Percentiles rank a stretch among this genome's conserved stretches.
Conservation (phyloP, 2,797 vertebrate genomes). For the Rhinoraja longicauda region DNA sequence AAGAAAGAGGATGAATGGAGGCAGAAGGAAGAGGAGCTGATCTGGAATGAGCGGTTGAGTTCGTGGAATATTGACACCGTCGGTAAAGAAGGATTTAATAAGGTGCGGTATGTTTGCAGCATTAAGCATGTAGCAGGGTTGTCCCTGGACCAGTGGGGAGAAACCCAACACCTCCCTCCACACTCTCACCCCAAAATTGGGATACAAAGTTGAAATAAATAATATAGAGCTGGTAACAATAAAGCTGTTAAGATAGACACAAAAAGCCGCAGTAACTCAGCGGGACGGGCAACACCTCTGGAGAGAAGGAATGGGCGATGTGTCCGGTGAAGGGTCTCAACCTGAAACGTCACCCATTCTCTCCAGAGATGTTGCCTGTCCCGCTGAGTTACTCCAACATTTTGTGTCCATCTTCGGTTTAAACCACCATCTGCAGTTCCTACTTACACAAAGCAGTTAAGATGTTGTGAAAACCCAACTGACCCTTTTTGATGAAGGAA, state of each 20-base stretch:
- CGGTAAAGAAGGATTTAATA: slow-evolving; percentile 89
- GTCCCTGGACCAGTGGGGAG: not conserved
- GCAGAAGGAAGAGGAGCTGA: slow-evolving; percentile 83
- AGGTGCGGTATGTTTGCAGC: slow-evolving; percentile 58
- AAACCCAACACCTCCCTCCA: not conserved
- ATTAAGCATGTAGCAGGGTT: not conserved
- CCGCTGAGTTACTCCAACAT: no score
- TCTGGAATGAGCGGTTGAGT: slow-evolving; percentile 68
- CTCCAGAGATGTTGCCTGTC: no score
- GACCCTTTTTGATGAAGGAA: not conserved
- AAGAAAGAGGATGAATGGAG: slow-evolving; percentile 86
- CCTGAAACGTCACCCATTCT: no score
- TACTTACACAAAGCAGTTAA: not conserved
- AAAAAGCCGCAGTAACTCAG: no score
- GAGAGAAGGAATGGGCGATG: no score
- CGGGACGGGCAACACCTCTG: no score
- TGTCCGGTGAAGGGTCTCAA: no score
- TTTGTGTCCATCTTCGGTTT: no score
- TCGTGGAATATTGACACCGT: slow-evolving; percentile 64
- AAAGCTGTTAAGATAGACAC: no score
- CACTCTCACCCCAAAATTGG: not conserved
- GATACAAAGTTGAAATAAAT: not conserved
- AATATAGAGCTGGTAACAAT: not conserved
- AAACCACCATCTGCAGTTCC: no score
- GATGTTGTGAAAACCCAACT: not conserved